Evolutionary conservation across 2,888 invertebrate genomes (phyloP).

Genomic region (Liodrosophila aerea): DNA sequence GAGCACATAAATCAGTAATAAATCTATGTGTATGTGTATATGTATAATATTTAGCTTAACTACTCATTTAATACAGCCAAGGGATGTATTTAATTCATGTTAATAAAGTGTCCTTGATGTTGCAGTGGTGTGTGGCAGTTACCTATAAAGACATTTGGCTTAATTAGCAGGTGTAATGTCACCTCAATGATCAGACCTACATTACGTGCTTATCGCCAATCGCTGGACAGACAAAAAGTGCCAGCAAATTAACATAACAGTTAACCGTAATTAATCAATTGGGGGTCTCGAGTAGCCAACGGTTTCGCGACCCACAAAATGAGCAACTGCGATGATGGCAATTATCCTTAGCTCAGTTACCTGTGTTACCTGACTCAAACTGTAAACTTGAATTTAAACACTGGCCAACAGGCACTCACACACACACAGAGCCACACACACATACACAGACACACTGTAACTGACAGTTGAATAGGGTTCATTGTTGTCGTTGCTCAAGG

Average conservation of each 20-base stretch:
- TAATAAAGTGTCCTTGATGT: no score
- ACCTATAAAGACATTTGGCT: conserved; percentile 4
- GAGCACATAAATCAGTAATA: no score
- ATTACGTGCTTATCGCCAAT: conserved; percentile 53
- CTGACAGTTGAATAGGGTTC: conserved; percentile 70
- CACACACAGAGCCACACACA: not conserved
- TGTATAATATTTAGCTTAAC: no score
- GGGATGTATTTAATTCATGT: no score
- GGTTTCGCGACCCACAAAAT: conserved; percentile 1
- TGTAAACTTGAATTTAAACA: conserved; percentile 45
- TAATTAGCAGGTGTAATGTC: conserved; percentile 18
- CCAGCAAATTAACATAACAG: conserved; percentile 67
- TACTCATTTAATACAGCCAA: no score
- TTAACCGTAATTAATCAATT: conserved; percentile 70
- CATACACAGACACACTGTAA: conserved; percentile 11
- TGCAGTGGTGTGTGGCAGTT: no score
- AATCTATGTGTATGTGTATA: no score
- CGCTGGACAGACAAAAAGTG: conserved; percentile 30
- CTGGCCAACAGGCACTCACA: conserved; percentile 21
- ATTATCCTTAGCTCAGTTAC: no score
- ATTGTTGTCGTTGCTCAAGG: conserved; percentile 38
- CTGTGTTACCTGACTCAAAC: conserved; percentile 39
- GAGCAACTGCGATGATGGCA: conserved; percentile 20
- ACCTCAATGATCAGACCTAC: conserved; percentile 33
- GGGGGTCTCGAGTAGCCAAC: conserved; percentile 14